Base-by-base conservation (phyloP, 2,113 vertebrate genomes). In the Pachyramphus minor region DNA sequence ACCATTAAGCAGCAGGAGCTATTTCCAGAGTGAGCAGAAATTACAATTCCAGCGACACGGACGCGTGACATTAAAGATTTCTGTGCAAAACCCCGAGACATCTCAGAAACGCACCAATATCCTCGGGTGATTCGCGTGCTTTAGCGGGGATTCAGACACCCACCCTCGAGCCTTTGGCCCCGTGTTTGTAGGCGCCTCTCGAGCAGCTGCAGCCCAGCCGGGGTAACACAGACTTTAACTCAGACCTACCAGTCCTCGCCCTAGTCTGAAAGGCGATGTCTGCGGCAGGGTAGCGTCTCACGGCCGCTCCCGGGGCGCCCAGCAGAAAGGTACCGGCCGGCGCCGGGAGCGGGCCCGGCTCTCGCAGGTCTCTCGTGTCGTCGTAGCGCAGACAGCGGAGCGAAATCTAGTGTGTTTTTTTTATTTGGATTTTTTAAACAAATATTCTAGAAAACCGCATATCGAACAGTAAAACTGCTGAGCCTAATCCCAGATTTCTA, bases 11-110 rank as follows among this genome's bases (percentile, higher is more conserved):
- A 89, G 47, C 45, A 63, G 39, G 47, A 88, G 35, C 39, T 50
- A 15, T 77, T 86, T 71, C 56, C n/a, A 77, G 87, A 81, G 31
- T 4, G 55, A 84, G 67, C 75, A 90, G 50, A 74, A 89, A 90
- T 71, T 64, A 58, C 44, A 84, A 86, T 81, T 67, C 62, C 71
- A 72, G 83, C 12, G 56, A 62, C 77, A 76, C 19, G 33, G 47
- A 78, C 7, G 66, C 68, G 45, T 89, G 59, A 75, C 59, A 53
- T 47, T 4, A 49, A 86, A 64, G 25, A 87, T 84, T 74, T 50
- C 62, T 14, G 71, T 31, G 87, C 84, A 78, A 42, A 90, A 49
- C 20, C 7, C 69, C 33, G 50, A 71, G 72, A 33, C 56, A 35
- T 35, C 25, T 69, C 53, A 28, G 69, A 75, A 78, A 64, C 1